Conservation (phyloP, 2,113 vertebrate species). For the Muscicapa adusta region DNA sequence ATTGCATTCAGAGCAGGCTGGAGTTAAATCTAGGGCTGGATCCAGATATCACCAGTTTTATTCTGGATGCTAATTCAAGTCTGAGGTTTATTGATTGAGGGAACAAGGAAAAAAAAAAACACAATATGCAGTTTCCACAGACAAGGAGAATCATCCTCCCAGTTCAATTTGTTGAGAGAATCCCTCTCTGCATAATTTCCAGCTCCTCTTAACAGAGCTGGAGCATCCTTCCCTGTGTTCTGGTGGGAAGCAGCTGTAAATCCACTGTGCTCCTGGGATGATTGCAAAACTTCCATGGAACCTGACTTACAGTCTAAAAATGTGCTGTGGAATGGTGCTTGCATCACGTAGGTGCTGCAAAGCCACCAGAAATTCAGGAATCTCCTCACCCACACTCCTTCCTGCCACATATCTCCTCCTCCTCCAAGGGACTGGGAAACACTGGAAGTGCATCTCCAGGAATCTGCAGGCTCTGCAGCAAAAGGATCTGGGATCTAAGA, state of each 20-base stretch:
- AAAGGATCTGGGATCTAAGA: neutral
- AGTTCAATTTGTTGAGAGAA: neutral
- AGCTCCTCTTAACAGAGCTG: neutral
- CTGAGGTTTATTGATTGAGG: neutral
- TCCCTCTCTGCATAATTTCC: neutral
- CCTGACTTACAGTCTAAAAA: constrained; percentile 73
- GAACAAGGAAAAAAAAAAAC: neutral
- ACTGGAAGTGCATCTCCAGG: neutral
- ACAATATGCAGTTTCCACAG: neutral
- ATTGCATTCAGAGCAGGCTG: neutral
- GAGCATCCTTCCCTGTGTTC: neutral
- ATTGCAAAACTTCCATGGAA: constrained; percentile 18
- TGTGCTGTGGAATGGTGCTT: constrained; percentile 48
- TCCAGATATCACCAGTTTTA: neutral
- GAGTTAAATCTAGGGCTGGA: neutral
- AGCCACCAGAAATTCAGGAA: neutral
- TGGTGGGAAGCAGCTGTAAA: constrained; percentile 13
- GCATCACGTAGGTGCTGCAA: neutral
- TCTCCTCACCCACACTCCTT: neutral
- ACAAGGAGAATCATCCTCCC: neutral
- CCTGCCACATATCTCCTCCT: neutral
- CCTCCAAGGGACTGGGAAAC: neutral
- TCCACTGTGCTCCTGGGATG: constrained; percentile 9
- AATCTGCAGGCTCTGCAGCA: neutral
- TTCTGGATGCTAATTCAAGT: neutral